Conservation (phyloP, 2,797 vertebrate species). For the Rhodeus uyekii region DNA sequence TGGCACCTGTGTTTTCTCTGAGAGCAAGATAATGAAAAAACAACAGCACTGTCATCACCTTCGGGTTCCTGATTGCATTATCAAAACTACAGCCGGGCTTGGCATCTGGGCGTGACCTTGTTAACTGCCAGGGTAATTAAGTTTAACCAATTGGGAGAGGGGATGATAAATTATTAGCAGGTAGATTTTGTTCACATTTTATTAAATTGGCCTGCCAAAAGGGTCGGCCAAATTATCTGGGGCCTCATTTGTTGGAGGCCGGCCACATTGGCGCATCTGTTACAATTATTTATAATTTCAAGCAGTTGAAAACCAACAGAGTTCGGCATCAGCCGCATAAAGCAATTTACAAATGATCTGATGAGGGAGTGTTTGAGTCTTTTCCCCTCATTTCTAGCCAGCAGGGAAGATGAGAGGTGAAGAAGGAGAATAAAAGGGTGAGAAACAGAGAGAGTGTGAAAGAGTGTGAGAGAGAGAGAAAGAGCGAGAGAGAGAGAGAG, state of each 20-base stretch:
- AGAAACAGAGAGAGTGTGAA: conserved; percentile 20
- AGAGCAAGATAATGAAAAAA: conserved; percentile 89
- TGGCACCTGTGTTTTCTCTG: conserved; percentile 83
- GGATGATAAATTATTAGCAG: conserved; percentile 99
- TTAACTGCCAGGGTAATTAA: conserved; percentile 99
- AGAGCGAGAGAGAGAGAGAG: conserved; percentile 32
- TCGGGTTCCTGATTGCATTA: conserved; percentile 93
- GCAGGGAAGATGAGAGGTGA: conserved; percentile 70
- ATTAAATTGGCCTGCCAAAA: conserved; percentile 99
- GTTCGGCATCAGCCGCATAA: conserved; percentile 97
- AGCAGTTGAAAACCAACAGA: conserved; percentile 92
- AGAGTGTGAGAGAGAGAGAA: conserved; percentile 53
- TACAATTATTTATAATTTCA: conserved; percentile 99
- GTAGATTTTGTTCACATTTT: conserved; percentile 99
- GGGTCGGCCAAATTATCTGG: conserved; percentile 99
- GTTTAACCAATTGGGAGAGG: conserved; percentile 99
- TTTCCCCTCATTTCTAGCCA: conserved; percentile 86
- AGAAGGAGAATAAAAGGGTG: conserved; percentile 37
- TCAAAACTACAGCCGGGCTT: conserved; percentile 94
- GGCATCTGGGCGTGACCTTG: conserved; percentile 99
- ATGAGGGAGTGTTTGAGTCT: conserved; percentile 93
- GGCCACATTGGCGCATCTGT: conserved; percentile 99
- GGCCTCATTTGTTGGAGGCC: conserved; percentile 99
- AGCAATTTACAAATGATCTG: conserved; percentile 99
- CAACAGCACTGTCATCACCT: conserved; percentile 86